Conservation (phyloP, 2,888 invertebrate species). For the Eilema caniola region DNA sequence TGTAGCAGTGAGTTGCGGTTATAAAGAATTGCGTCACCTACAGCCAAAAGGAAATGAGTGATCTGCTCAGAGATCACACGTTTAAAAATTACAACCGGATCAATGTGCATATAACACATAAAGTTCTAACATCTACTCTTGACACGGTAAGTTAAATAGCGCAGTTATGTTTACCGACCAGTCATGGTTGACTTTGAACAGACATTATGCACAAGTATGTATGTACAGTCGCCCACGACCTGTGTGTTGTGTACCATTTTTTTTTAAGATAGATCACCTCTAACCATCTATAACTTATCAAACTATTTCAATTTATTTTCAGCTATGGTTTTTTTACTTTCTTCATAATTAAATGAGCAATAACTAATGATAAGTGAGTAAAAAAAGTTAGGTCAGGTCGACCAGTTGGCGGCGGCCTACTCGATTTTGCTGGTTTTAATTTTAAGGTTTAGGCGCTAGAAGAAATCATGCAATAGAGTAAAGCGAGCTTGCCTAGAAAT, state of each 20-base stretch:
- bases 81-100: constrained; percentile 16
- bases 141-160: constrained; percentile 44
- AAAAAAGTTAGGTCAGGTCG: no score
- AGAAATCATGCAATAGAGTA: no score
- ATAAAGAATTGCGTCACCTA: neutral
- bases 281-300: no score
- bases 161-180: constrained; percentile 44
- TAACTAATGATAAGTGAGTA: no score
- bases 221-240: constrained; percentile 3
- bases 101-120: constrained; percentile 38
- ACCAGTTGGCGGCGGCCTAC: no score
- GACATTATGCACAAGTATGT: constrained; percentile 20
- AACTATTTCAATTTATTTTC: neutral
- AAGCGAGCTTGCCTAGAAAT: no score
- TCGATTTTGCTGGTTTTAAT: no score
- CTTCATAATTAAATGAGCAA: no score
- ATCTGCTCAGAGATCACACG: constrained; percentile 11
- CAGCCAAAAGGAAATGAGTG: neutral
- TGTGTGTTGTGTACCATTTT: neutral
- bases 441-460: no score
- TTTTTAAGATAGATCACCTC: no score
- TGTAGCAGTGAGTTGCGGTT: neutral
- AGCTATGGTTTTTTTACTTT: neutral
- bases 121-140: constrained; percentile 42
- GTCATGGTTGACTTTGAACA: constrained; percentile 40